Base-by-base conservation (phyloP, 2,113 vertebrate species). In the Engystomops pustulosus region DNA sequence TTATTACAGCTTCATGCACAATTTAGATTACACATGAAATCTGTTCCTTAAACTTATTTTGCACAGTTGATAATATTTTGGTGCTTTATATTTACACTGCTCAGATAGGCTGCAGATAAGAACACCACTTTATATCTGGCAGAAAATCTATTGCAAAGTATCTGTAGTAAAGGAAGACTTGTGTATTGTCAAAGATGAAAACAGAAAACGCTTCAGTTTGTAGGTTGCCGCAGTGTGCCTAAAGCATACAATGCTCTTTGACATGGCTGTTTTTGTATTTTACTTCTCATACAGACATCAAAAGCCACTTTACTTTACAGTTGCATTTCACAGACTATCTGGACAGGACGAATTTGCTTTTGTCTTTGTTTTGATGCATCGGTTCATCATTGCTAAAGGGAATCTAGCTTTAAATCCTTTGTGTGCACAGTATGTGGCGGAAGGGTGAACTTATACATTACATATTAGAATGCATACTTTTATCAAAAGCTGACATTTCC, bases 281-380 rank as follows among this genome's bases (percentile, higher is more conserved):
- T 18, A 53, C 47, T 36, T 51, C 74, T 36, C 74, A 36, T 77
- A 53, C 49, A 30, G 23, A 65, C 25, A 79, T 79, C 53, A 79
- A 79, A 67, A 45, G 38, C 38, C 55, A 6, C 25, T 76, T 53
- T 51, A 34, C 8, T 76, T 32, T 49, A 49, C 27, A 49, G 45
- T 10, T 74, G 20, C n/a, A 45, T 74, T 74, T 74, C 25, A 30
- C 11, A 76, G 47, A 53, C 25, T 76, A 53, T 51, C 45, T 79
- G 76, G 76, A 60, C 55, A 27, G 53, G 53, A 34, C 32, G n/a
- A 14, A 14, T 34, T 58, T 36, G 20, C 38, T 38, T 49, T 55
- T 77, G 74, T 77, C 51, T 77, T 77, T 30, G 25, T 49, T 74
- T 74, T 49, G 71, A 74, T 74, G 20, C 18, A 74, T 74, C 71